These are phyloP conservation scores for Thera britannica DNA, from an alignment of 2,888 invertebrate genomes.

Conservation along the genomic window DNA sequence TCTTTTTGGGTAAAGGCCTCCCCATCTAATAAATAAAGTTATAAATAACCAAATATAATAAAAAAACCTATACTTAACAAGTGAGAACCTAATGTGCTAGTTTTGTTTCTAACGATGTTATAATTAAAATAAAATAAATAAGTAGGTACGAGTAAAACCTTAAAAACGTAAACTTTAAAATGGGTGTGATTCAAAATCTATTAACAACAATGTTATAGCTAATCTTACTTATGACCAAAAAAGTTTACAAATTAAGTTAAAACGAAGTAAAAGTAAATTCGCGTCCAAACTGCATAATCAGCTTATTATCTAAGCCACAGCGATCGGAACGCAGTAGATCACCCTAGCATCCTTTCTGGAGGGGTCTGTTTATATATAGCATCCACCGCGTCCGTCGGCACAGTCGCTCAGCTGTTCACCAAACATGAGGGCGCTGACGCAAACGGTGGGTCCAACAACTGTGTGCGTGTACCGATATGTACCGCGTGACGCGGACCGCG, in stretches of 20 bases:
- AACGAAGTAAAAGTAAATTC: not conserved
- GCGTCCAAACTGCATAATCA: constrained; percentile 18
- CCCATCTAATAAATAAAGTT: too few species aligned
- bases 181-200: too few species aligned
- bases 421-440: constrained; percentile 75
- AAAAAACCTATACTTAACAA: too few species aligned
- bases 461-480: not conserved
- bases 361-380: constrained; percentile 71
- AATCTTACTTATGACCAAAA: too few species aligned
- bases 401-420: constrained; percentile 69
- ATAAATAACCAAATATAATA: too few species aligned
- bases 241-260: not conserved
- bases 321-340: constrained; percentile 15
- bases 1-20: too few species aligned
- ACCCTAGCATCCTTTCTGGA: constrained; percentile 34
- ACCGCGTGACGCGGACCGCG: not conserved
- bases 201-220: too few species aligned
- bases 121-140: too few species aligned
- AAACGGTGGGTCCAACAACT: constrained; percentile 66
- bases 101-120: too few species aligned
- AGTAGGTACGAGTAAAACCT: too few species aligned
- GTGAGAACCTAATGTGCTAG: too few species aligned
- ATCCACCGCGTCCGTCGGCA: constrained; percentile 44
- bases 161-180: too few species aligned
- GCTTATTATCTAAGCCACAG: constrained; percentile 26